phyloP scores from a whole-genome alignment of 2,888 invertebrate genomes.

The Lordiphosa andalusiaca region DNA sequence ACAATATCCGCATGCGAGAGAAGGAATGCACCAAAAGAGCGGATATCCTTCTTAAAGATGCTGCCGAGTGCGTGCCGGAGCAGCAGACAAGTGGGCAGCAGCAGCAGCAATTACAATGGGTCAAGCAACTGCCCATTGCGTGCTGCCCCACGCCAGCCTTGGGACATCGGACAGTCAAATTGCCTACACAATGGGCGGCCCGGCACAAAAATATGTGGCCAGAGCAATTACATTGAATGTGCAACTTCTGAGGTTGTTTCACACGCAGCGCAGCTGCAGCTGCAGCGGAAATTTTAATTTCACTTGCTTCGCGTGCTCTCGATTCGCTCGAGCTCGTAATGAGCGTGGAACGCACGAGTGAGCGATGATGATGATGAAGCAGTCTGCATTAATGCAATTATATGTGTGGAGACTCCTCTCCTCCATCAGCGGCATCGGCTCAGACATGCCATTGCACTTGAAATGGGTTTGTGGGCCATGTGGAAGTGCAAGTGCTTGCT shows the following conservation, averaged over 20 bases:
- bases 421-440: not conserved
- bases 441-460: constrained; percentile 46
- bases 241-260: constrained; percentile 19
- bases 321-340: constrained; percentile 38
- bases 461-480: constrained; percentile 58
- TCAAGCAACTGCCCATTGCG: constrained; percentile 30
- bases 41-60: constrained; percentile 67
- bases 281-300: constrained; percentile 62
- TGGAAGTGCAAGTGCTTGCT: constrained; percentile 19
- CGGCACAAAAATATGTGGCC: constrained; percentile 10
- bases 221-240: not conserved
- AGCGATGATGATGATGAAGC: constrained; percentile 24
- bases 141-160: constrained; percentile 26
- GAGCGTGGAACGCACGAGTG: constrained; percentile 36
- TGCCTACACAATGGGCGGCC: constrained; percentile 35
- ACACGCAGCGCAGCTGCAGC: constrained; percentile 36
- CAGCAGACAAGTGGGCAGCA: constrained; percentile 7
- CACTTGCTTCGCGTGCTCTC: constrained; percentile 46
- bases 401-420: constrained; percentile 25
- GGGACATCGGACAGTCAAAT: constrained; percentile 35
- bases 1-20: constrained; percentile 51
- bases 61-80: constrained; percentile 23
- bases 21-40: constrained; percentile 35
- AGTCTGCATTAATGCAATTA: constrained; percentile 37
- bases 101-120: constrained; percentile 14